These are phyloP conservation scores for Perca fluviatilis DNA, from an alignment of 2,113 vertebrate species.

Conservation along the genomic window DNA sequence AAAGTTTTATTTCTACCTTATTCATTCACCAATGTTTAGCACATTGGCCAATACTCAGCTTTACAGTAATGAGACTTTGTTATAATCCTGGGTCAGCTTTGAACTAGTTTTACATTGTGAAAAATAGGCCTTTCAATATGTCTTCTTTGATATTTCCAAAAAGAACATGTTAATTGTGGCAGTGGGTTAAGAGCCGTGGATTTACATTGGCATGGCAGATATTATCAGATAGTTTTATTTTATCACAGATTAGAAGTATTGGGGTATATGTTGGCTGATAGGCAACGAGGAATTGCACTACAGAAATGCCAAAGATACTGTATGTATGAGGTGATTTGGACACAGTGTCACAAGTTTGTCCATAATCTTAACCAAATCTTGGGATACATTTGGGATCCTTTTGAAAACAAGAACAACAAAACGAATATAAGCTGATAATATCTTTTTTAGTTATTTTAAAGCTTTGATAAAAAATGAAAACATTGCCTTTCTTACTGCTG, in stretches of 20 bases:
- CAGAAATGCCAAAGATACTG: too few species aligned
- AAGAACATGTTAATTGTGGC: not conserved
- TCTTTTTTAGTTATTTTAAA: not conserved
- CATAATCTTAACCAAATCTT: not conserved
- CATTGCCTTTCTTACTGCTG: too few species aligned
- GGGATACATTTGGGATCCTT: not conserved
- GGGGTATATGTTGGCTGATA: not conserved
- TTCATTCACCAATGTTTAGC: not conserved
- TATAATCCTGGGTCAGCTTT: not conserved
- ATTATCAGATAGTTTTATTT: not conserved
- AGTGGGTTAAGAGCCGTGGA: not conserved
- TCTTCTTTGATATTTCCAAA: not conserved
- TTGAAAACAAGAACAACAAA: not conserved
- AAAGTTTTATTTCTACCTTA: not conserved
- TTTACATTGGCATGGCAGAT: not conserved
- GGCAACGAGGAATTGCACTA: too few species aligned
- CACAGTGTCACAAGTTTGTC: not conserved
- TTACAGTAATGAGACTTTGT: not conserved
- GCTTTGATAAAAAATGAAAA: too few species aligned
- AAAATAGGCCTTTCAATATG: not conserved
- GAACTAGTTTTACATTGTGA: conserved; percentile 1
- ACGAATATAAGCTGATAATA: not conserved
- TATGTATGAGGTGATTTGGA: too few species aligned
- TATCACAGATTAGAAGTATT: not conserved
- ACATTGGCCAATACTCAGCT: not conserved